Percentiles rank a stretch among this genome's conserved stretches.
phyloP scores from a whole-genome alignment of 2,797 vertebrate genomes.

The Molossus alvarezi region DNA sequence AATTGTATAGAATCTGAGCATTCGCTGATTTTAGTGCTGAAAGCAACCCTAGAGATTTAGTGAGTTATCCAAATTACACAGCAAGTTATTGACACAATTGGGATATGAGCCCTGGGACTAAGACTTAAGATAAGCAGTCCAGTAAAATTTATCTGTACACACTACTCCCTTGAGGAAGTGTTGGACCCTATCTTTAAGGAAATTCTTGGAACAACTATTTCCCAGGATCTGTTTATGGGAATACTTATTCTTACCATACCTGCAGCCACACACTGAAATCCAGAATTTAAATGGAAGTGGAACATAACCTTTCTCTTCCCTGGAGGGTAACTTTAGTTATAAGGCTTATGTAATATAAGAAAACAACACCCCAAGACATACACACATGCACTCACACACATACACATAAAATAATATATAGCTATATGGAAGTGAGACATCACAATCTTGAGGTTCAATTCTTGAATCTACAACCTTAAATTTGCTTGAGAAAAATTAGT shows the following conservation, averaged over 20 bases:
- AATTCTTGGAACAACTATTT: constrained; percentile 39
- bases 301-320: neutral
- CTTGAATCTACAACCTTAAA: neutral
- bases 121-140: neutral
- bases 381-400: neutral
- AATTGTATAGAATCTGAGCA: neutral
- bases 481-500: constrained; percentile 46
- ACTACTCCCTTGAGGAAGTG: constrained; percentile 13
- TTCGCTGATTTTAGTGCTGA: constrained; percentile 27
- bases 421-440: neutral
- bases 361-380: neutral
- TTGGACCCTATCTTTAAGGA: neutral
- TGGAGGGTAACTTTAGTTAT: constrained; percentile 27
- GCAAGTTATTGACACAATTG: constrained; percentile 1
- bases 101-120: neutral
- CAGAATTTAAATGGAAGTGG: constrained; percentile 1
- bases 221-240: neutral
- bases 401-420: neutral
- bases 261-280: neutral
- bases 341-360: neutral
- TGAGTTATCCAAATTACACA: constrained; percentile 9
- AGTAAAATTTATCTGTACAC: neutral
- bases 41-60: constrained; percentile 9
- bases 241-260: neutral
- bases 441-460: neutral